A percentile compares a stretch with the other conserved stretches of the same genome.
Conservation (phyloP, 2,113 vertebrate species). For the Nannospalax galili region DNA sequence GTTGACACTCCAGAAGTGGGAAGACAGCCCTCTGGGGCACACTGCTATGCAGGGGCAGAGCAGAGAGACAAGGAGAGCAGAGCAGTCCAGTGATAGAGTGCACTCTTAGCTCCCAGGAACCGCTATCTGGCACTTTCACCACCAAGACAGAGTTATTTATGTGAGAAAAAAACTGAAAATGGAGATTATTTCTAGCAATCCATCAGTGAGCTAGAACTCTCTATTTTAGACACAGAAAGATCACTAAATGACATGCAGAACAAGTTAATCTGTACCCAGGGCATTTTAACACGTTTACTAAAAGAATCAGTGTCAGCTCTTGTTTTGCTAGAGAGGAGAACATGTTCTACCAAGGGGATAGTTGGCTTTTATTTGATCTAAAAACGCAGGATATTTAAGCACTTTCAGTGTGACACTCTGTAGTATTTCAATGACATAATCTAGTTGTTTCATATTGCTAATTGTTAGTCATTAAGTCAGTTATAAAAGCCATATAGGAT, state of each 20-base stretch:
- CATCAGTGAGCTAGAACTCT: neutral
- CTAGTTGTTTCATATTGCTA: neutral
- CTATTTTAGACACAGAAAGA: slow-evolving; percentile 51
- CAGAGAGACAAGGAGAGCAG: neutral
- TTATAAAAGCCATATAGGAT: neutral
- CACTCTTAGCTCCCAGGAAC: neutral
- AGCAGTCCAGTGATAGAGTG: neutral
- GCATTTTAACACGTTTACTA: slow-evolving; percentile 60
- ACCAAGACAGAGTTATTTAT: neutral
- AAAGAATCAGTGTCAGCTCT: slow-evolving; percentile 56
- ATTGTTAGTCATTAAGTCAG: neutral
- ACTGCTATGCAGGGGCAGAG: neutral
- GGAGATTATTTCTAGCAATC: neutral
- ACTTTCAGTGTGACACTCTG: neutral
- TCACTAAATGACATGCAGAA: slow-evolving; percentile 20
- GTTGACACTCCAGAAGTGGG: neutral
- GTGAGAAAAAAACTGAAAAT: slow-evolving; percentile 40
- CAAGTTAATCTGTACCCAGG: slow-evolving; percentile 59
- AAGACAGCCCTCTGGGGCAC: neutral
- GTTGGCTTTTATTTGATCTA: slow-evolving; percentile 49
- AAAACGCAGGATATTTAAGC: slow-evolving; percentile 18
- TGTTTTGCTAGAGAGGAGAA: slow-evolving; percentile 38
- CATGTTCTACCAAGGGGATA: slow-evolving; percentile 37
- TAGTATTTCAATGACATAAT: slow-evolving; percentile 38
- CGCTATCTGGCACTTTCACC: neutral